Evolutionary conservation across 2,888 invertebrate genomes (phyloP).

Genomic region (Leptinotarsa haldemani): DNA sequence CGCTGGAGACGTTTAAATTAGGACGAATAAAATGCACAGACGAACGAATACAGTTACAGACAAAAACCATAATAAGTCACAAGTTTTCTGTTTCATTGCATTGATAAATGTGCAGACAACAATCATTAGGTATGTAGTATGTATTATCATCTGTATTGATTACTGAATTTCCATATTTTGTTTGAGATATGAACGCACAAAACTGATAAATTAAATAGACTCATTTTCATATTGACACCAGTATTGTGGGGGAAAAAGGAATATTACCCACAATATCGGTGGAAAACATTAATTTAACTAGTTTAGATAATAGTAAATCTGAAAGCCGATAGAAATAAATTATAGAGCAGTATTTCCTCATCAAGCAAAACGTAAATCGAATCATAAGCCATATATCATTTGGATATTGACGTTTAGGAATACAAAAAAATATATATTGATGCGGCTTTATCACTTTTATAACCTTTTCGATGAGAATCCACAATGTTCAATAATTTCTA

Average conservation of each 20-base stretch:
- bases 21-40: too few relatives aligned
- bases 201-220: background rate
- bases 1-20: too few relatives aligned
- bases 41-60: too few relatives aligned
- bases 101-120: too few relatives aligned
- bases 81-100: too few relatives aligned
- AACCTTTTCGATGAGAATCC: background rate
- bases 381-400: conserved; percentile 34
- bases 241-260: background rate
- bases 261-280: background rate
- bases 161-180: too few relatives aligned
- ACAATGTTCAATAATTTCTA: background rate
- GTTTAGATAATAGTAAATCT: background rate
- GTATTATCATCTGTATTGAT: too few relatives aligned
- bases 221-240: background rate
- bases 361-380: conserved; percentile 17
- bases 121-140: too few relatives aligned
- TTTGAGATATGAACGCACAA: background rate
- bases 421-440: conserved; percentile 22
- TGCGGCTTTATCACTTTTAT: background rate
- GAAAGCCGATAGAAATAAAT: conserved; percentile 4
- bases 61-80: too few relatives aligned
- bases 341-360: conserved; percentile 6
- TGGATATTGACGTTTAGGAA: conserved; percentile 28
- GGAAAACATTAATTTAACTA: background rate